These are phyloP conservation scores for Stictocephala bisonia DNA, from an alignment of 2,888 invertebrate species.

Conservation along the genomic window DNA sequence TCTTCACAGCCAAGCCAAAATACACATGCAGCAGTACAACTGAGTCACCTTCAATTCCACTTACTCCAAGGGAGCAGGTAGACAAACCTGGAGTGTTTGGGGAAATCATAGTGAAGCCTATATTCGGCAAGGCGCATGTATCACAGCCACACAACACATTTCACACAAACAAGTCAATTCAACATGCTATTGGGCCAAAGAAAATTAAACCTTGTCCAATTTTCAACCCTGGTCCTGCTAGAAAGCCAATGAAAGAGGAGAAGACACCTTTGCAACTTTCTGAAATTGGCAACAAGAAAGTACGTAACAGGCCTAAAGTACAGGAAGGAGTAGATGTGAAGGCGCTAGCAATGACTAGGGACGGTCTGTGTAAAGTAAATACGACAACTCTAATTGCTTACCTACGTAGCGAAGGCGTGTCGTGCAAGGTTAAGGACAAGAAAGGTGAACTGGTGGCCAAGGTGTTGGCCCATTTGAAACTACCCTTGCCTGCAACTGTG, in stretches of 20 bases:
- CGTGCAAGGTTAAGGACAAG: conserved; percentile 48
- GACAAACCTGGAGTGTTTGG: too few species aligned
- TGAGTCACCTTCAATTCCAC: not conserved
- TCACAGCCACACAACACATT: too few species aligned
- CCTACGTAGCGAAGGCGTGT: conserved; percentile 39
- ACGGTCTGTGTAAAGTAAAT: conserved; percentile 44
- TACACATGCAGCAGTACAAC: not conserved
- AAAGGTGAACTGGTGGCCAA: conserved; percentile 46
- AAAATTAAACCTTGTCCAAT: too few species aligned
- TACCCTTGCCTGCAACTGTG: not conserved
- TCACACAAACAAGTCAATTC: too few species aligned
- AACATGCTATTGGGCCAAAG: too few species aligned
- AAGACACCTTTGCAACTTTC: too few species aligned
- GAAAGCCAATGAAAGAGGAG: too few species aligned
- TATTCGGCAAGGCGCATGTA: conserved; percentile 2
- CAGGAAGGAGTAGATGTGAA: conserved; percentile 37
- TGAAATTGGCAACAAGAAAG: conserved; percentile 29
- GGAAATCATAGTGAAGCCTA: not conserved
- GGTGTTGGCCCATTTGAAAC: conserved; percentile 41
- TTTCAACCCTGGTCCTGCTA: too few species aligned
- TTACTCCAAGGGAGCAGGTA: not conserved
- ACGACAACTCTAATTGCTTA: conserved; percentile 46
- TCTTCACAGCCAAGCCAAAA: conserved; percentile 5
- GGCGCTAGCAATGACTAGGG: conserved; percentile 32
- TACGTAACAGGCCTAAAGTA: conserved; percentile 41